phyloP scores from a whole-genome alignment of 1,140 invertebrate species.

The Camponotus vicinus region DNA sequence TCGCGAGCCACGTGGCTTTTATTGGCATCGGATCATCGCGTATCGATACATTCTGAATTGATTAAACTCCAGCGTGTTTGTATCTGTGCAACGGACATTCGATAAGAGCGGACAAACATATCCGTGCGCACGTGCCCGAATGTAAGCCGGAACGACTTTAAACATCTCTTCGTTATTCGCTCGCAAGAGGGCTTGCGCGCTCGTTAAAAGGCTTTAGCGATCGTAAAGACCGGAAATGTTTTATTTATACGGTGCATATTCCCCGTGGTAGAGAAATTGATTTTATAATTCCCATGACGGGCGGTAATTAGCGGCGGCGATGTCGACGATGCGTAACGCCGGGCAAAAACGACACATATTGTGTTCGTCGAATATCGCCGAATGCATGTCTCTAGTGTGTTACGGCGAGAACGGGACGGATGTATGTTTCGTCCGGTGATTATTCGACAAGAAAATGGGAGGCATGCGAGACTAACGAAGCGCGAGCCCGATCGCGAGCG shows the following conservation, averaged over 20 bases:
- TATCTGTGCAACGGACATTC: not conserved
- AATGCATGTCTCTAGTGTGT: conserved; percentile 29
- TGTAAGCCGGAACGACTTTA: conserved; percentile 19
- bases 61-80: conserved; percentile 54
- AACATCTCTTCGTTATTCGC: conserved; percentile 1
- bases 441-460: conserved; percentile 67
- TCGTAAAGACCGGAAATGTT: conserved; percentile 56
- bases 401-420: not conserved
- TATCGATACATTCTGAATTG: conserved; percentile 60
- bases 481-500: conserved; percentile 1
- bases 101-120: conserved; percentile 69
- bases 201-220: conserved; percentile 44
- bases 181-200: conserved; percentile 25
- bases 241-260: conserved; percentile 52
- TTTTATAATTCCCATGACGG: conserved; percentile 54
- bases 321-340: conserved; percentile 38
- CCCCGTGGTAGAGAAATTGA: conserved; percentile 47
- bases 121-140: conserved; percentile 37
- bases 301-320: conserved; percentile 53
- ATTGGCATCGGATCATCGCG: conserved; percentile 45
- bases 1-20: not conserved
- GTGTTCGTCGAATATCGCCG: conserved; percentile 30
- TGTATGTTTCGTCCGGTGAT: conserved; percentile 8
- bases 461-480: conserved; percentile 51
- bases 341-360: conserved; percentile 45